phyloP scores from a whole-genome alignment of 2,113 vertebrate genomes.

The Tor tambroides region DNA sequence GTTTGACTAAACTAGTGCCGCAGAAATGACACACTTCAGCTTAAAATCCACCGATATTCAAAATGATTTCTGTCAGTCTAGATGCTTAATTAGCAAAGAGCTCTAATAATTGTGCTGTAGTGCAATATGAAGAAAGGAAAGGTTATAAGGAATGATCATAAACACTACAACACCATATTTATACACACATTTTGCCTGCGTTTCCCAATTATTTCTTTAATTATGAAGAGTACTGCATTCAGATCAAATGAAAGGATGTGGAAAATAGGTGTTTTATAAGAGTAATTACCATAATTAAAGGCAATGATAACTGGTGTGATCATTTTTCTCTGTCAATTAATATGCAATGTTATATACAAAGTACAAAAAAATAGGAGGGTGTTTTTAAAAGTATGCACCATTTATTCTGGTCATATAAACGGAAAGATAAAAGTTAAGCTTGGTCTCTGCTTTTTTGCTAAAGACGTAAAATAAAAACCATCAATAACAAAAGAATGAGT shows the following conservation, averaged over 20 bases:
- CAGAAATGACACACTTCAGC: background rate
- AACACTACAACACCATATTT: background rate
- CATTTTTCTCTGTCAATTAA: background rate
- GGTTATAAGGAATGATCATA: constrained; percentile 9
- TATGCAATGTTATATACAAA: background rate
- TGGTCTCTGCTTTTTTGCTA: background rate
- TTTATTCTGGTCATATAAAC: background rate
- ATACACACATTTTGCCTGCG: background rate
- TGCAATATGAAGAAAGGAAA: background rate
- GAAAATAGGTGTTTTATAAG: background rate
- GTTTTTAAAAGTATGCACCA: background rate
- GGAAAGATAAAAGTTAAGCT: background rate
- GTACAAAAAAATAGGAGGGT: background rate
- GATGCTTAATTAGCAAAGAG: background rate
- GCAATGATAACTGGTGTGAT: background rate
- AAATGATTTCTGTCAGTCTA: background rate
- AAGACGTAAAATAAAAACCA: background rate
- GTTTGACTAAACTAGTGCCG: background rate
- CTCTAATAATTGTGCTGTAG: background rate
- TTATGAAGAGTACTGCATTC: background rate
- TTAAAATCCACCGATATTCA: background rate
- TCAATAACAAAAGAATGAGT: background rate
- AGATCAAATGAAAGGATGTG: background rate
- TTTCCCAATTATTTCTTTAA: background rate
- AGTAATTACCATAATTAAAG: background rate